Evolutionary conservation across 2,797 vertebrate species (phyloP).

Genomic region (Trachurus trachurus): DNA sequence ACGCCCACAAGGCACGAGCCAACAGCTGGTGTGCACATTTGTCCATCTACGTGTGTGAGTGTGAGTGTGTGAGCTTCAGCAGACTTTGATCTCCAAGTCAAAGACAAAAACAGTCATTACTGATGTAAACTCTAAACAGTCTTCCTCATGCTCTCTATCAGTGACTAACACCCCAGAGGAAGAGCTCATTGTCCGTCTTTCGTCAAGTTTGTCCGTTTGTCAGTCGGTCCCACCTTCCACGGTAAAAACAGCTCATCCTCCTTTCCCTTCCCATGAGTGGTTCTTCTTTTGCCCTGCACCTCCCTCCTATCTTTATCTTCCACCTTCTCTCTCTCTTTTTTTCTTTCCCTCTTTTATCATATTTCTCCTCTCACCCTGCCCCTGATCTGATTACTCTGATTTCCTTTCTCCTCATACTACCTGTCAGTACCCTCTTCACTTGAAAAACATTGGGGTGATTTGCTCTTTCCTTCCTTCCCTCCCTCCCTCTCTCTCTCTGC

Average conservation of each 20-base stretch:
- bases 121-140: conserved; percentile 75
- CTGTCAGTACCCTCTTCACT: conserved; percentile 66
- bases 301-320: conserved; percentile 11
- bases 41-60: conserved; percentile 45
- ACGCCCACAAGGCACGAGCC: conserved; percentile 76
- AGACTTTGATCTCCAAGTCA: conserved; percentile 81
- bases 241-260: conserved; percentile 50
- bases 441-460: conserved; percentile 70
- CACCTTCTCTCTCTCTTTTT: conserved; percentile 22
- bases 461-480: conserved; percentile 50
- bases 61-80: conserved; percentile 48
- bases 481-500: conserved; percentile 33
- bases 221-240: conserved; percentile 69
- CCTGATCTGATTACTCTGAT: conserved; percentile 52
- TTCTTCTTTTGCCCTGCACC: conserved; percentile 12
- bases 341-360: conserved; percentile 31
- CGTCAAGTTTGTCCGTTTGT: conserved; percentile 69
- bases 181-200: conserved; percentile 58
- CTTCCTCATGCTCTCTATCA: conserved; percentile 58
- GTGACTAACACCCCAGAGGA: conserved; percentile 77
- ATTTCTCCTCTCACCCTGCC: conserved; percentile 29
- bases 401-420: conserved; percentile 64
- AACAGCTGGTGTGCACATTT: conserved; percentile 72
- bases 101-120: conserved; percentile 86
- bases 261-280: conserved; percentile 43